A percentile compares a stretch with the other conserved stretches of the same genome.
phyloP scores from a whole-genome alignment of 2,888 invertebrate genomes.

The Nebria brevicollis region DNA sequence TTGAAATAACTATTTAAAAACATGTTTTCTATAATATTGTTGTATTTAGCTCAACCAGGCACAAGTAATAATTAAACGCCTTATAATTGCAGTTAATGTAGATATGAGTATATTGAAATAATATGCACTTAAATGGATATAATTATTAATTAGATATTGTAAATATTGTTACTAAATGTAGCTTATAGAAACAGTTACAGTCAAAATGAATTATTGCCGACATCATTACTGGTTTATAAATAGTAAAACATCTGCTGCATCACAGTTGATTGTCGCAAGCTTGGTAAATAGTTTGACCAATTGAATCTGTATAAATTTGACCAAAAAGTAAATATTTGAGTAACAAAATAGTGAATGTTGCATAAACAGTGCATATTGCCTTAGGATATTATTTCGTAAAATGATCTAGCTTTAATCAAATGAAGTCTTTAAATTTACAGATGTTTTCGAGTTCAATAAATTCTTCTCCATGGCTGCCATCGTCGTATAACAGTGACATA shows the following conservation, averaged over 20 bases:
- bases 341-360: neutral
- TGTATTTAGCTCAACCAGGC: slow-evolving; percentile 1
- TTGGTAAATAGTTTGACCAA: too few relatives aligned
- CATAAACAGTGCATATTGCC: neutral
- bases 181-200: neutral
- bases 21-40: neutral
- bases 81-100: neutral
- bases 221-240: too few relatives aligned
- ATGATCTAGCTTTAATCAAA: neutral
- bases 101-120: neutral
- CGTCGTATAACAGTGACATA: slow-evolving; percentile 59
- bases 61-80: neutral
- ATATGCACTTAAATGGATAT: neutral
- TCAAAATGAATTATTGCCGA: too few relatives aligned
- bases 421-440: slow-evolving; percentile 25
- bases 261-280: too few relatives aligned
- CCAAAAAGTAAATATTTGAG: too few relatives aligned
- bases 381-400: neutral
- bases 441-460: slow-evolving; percentile 57
- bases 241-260: too few relatives aligned
- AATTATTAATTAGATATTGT: neutral
- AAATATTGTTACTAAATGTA: neutral
- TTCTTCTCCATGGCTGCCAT: slow-evolving; percentile 61
- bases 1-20: neutral
- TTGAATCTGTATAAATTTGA: too few relatives aligned